phyloP scores from a whole-genome alignment of 37 sponge, comb jelly and placozoan genomes.

The Geodia barretti region DNA sequence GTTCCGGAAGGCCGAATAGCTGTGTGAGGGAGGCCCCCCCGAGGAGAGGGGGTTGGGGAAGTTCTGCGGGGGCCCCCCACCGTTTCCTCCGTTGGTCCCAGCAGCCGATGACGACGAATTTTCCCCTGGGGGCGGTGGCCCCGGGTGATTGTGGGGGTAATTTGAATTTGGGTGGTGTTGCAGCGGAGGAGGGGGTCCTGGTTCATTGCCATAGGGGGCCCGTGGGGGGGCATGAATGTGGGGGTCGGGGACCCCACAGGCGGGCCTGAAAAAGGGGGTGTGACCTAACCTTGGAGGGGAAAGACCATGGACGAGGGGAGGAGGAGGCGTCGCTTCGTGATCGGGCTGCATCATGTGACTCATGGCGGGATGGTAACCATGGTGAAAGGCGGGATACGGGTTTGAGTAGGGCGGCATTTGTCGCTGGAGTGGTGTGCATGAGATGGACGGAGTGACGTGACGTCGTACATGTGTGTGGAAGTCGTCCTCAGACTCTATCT shows the following conservation, averaged over 20 bases:
- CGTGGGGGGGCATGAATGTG: neutral
- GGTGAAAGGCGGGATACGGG: slow-evolving; percentile 17
- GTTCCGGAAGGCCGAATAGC: neutral
- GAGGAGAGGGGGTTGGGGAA: no score
- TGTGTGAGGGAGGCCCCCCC: neutral
- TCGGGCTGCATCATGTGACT: neutral
- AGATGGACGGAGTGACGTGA: neutral
- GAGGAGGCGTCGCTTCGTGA: neutral
- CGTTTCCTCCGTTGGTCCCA: neutral
- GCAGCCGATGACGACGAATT: neutral
- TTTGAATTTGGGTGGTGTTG: neutral
- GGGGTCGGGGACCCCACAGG: slow-evolving; percentile 16
- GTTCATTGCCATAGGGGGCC: neutral
- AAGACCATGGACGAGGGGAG: slow-evolving; percentile 1
- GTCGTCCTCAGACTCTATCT: slow-evolving; percentile 25
- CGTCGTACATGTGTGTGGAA: no score
- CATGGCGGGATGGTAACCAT: slow-evolving; percentile 28
- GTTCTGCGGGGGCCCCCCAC: neutral
- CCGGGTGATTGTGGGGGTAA: neutral
- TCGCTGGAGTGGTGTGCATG: neutral
- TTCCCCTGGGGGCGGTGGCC: neutral
- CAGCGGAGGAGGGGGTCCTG: neutral
- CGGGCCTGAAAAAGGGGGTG: slow-evolving; percentile 4
- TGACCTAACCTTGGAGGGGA: slow-evolving; percentile 65
- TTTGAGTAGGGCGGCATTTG: slow-evolving; percentile 12